Percentiles rank a stretch among this genome's conserved stretches.
These are phyloP conservation scores for Pyrrhosoma nymphula DNA, from an alignment of 2,888 invertebrate species.

Conservation along the genomic window DNA sequence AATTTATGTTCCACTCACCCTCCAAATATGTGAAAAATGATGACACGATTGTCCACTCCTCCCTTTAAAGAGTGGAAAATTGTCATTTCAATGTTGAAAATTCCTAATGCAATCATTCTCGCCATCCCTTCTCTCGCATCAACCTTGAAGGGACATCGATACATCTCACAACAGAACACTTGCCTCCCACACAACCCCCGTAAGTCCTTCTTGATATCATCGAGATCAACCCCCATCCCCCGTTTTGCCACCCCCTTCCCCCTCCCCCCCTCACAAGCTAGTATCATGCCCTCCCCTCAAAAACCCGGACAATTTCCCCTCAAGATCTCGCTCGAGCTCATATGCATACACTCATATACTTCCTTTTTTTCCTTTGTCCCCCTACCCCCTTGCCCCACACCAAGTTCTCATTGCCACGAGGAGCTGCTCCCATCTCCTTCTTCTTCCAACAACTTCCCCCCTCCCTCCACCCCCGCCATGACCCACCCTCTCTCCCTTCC, in stretches of 20 bases:
- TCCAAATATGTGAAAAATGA: too few relatives aligned
- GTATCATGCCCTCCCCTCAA: too few relatives aligned
- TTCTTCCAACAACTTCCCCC: neutral
- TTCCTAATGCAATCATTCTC: neutral
- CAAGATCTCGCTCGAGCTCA: neutral
- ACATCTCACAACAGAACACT: neutral
- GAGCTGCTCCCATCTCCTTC: neutral
- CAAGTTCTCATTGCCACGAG: neutral
- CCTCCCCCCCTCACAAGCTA: too few relatives aligned
- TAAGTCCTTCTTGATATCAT: neutral
- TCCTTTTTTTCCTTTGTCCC: neutral
- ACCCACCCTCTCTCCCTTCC: neutral
- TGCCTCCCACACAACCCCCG: neutral
- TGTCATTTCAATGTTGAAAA: neutral
- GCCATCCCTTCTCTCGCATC: neutral
- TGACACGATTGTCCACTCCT: too few relatives aligned
- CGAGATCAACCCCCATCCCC: neutral
- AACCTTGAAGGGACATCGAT: neutral
- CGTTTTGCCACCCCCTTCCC: neutral
- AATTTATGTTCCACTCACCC: too few relatives aligned
- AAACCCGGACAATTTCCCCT: neutral
- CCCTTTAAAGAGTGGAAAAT: too few relatives aligned
- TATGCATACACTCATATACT: neutral
- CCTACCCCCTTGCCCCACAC: neutral
- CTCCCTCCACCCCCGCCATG: neutral